A percentile compares a stretch with the other conserved stretches of the same genome.
Conservation (phyloP, 2,797 vertebrate species). For the Pangasius macronema region DNA sequence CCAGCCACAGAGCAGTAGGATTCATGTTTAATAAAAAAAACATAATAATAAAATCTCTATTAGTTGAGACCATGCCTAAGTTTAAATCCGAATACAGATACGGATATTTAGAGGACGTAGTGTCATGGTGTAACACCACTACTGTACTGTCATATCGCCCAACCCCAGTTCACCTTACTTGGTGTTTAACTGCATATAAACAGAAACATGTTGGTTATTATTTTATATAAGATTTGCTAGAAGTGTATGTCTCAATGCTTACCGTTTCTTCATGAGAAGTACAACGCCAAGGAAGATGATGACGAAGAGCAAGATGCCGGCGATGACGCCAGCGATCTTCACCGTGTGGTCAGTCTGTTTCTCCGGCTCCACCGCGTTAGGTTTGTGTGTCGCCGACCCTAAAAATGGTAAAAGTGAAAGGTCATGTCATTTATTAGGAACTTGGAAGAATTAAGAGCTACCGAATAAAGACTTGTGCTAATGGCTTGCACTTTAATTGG, state of each 20-base stretch:
- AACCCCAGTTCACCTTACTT: not conserved
- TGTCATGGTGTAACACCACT: not conserved
- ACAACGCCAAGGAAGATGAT: conserved; percentile 96
- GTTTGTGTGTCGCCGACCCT: conserved; percentile 94
- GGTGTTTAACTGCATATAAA: not conserved
- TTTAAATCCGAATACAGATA: not conserved
- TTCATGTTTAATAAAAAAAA: not conserved
- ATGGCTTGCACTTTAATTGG: conserved; percentile 9
- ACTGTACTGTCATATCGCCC: not conserved
- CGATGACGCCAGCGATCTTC: conserved; percentile 96
- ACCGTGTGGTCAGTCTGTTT: conserved; percentile 96
- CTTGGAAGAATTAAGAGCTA: not conserved
- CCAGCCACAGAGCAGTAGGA: not conserved
- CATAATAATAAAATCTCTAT: not conserved
- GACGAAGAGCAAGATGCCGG: conserved; percentile 93
- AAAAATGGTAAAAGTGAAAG: conserved; percentile 24
- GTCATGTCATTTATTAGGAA: not conserved
- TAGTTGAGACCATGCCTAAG: not conserved
- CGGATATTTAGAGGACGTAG: not conserved
- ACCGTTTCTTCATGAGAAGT: conserved; percentile 98
- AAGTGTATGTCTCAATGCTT: conserved; percentile 58
- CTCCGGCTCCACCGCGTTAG: conserved; percentile 89
- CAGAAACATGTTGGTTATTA: not conserved
- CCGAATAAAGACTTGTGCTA: not conserved
- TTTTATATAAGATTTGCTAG: not conserved